Base-by-base conservation (phyloP, 2,797 vertebrate species). In the Smutsia temminckii region DNA sequence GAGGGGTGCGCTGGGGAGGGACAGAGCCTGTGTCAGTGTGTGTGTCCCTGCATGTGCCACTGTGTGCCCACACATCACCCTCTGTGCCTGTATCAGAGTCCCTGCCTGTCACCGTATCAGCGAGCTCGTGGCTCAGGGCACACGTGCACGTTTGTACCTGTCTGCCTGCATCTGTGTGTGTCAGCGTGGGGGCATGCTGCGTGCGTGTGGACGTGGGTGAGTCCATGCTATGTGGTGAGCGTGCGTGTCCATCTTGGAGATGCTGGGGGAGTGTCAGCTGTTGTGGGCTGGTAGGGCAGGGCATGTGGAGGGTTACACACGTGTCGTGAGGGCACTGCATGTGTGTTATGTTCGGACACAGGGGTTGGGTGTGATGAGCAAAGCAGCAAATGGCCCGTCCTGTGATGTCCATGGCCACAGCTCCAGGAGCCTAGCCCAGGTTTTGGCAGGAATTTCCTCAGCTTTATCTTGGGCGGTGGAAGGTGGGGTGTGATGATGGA, bases 21-120 rank as follows among this genome's bases (percentile, higher is more conserved):
- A 27, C 0, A 2, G 68, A 0, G 0, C 29, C 32, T 13, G 23
- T 68, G 61, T 46, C 6, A 0, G 29, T 1, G 4, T 40, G 27
- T 25, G 37, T 61, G 27, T 40, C 32, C 55, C 10, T 51, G 69
- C 10, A 0, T 1, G 32, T 10, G 55, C 23, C 2, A 0, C 69
- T 1, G 32, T 69, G 57, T 32, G 59, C 68, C 75, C 21, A 14
- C 71, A 5, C 6, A 0, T 49, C 78, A 7, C 25, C 29, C 79
- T 66, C 74, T 17, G 71, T 40, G 37, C 40, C 63, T 0, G 3
- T 27, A 66, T 64, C 71, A 2, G 3, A 29, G 51, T 2, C 37
- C 49, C 74, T 25, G 6, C 40, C 25, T 40, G 55, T 55, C 74
- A 25, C 49, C 23, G 0, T 42, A 29, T 81, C 78, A 9, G 2